These are phyloP conservation scores for Tenthredo amoena DNA, from an alignment of 2,888 invertebrate species.

Conservation along the genomic window DNA sequence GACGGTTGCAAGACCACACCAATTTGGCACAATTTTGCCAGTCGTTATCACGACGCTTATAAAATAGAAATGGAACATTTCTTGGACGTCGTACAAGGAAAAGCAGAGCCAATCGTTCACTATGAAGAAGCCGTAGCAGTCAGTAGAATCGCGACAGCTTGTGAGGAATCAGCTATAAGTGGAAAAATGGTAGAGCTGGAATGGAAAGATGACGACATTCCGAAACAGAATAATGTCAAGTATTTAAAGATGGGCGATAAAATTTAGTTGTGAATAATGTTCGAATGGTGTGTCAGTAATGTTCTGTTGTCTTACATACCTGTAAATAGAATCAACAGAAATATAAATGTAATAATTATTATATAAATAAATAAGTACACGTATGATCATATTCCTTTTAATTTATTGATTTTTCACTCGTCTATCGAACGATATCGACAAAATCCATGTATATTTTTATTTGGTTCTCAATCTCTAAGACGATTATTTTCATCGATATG, in stretches of 20 bases:
- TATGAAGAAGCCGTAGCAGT: constrained; percentile 81
- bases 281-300: background rate
- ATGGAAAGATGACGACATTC: constrained; percentile 79
- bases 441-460: constrained; percentile 48
- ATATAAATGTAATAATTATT: background rate
- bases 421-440: constrained; percentile 35
- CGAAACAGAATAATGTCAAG: constrained; percentile 69
- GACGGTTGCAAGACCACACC: constrained; percentile 78
- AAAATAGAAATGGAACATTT: constrained; percentile 82
- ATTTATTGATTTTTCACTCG: constrained; percentile 35
- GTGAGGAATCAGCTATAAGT: constrained; percentile 80
- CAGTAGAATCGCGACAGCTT: constrained; percentile 81
- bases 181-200: constrained; percentile 79
- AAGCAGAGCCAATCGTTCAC: constrained; percentile 75
- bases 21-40: constrained; percentile 83
- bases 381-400: background rate
- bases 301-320: background rate
- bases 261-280: background rate
- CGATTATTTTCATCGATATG: background rate
- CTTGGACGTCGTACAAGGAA: constrained; percentile 80
- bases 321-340: background rate
- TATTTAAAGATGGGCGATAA: background rate
- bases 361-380: background rate
- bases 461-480: constrained; percentile 19
- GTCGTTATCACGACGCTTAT: constrained; percentile 81